Evolutionary conservation across 2,888 invertebrate species (phyloP).

Genomic region (Noctuana brunneofusca): DNA sequence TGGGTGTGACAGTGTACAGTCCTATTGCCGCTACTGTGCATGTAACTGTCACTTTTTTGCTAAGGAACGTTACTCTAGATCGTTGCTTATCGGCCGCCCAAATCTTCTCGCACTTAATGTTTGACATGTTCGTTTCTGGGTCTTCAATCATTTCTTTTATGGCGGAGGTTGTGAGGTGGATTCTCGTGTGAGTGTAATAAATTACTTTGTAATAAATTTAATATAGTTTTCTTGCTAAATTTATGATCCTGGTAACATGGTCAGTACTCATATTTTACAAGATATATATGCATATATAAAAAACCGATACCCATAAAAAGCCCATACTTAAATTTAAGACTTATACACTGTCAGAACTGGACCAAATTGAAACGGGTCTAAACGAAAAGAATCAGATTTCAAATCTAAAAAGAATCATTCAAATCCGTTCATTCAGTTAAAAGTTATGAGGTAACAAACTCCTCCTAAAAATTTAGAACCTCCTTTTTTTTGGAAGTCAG

Average conservation of each 20-base stretch:
- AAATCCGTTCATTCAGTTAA: no score
- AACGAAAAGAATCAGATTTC: no score
- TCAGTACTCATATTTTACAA: background rate
- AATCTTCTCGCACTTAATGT: slow-evolving; percentile 10
- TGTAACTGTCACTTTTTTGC: slow-evolving; percentile 24
- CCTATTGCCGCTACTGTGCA: slow-evolving; percentile 10
- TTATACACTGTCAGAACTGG: no score
- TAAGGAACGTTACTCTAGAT: slow-evolving; percentile 14
- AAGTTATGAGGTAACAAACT: no score
- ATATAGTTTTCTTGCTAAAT: background rate
- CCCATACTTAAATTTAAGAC: no score
- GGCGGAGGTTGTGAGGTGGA: background rate
- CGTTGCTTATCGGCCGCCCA: background rate
- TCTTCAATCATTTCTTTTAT: background rate
- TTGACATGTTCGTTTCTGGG: slow-evolving; percentile 10
- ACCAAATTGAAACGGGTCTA: no score
- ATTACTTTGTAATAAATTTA: background rate
- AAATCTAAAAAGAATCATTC: no score
- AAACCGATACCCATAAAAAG: no score
- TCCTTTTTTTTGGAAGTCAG: no score
- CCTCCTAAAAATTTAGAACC: no score
- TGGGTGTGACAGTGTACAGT: slow-evolving; percentile 13
- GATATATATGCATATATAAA: no score
- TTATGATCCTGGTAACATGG: background rate
- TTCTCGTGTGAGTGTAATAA: background rate